Conservation (phyloP, 2,113 vertebrate species). For the pig (Sus scrofa) region DNA sequence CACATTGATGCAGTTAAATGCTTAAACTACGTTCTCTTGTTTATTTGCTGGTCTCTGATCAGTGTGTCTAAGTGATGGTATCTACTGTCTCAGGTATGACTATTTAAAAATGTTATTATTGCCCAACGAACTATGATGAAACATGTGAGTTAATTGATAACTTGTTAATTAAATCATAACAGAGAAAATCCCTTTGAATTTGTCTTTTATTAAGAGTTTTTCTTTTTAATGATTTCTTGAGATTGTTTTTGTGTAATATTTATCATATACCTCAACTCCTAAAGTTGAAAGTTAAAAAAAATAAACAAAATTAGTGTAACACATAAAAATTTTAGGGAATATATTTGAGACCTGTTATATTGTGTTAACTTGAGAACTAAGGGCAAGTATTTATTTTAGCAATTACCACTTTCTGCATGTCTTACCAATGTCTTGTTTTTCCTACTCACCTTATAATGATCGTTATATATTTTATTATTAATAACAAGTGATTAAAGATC, state of each 20-base stretch:
- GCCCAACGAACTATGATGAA: neutral
- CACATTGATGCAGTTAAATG: neutral
- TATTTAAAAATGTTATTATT: neutral
- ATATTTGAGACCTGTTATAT: neutral
- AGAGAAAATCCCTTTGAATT: neutral
- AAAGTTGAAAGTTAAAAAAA: neutral
- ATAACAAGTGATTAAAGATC: neutral
- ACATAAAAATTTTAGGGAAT: neutral
- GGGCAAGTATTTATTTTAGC: neutral
- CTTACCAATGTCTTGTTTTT: neutral
- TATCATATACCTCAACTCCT: neutral
- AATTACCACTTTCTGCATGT: neutral
- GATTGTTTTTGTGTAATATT: neutral
- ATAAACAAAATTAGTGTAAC: neutral
- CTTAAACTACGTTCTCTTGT: neutral
- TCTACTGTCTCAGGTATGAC: neutral
- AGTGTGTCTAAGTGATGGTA: neutral
- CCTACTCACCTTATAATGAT: neutral
- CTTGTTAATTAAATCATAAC: constrained; percentile 23
- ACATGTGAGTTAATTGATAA: neutral
- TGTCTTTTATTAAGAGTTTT: neutral
- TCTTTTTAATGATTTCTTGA: neutral
- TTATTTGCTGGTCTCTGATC: neutral
- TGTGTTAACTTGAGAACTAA: neutral
- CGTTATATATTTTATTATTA: neutral